phyloP scores from a whole-genome alignment of 2,797 vertebrate genomes.

The Anolis apletophallus region DNA sequence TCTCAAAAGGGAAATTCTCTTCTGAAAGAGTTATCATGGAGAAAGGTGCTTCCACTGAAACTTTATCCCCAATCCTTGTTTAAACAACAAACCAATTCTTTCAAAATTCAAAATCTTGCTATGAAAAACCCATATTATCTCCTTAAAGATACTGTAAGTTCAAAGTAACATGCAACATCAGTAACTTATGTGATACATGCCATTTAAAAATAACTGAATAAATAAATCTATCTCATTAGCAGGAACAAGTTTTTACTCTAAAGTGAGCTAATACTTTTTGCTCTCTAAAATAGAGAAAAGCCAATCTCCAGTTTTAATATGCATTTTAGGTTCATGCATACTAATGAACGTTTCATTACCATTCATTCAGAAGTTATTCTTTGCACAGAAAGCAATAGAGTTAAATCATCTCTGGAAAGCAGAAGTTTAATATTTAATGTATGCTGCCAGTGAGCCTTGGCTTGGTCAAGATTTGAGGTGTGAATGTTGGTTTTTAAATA shows the following conservation, averaged over 20 bases:
- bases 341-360: slow-evolving; percentile 63
- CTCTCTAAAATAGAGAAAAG: slow-evolving; percentile 26
- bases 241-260: slow-evolving; percentile 38
- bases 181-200: not conserved
- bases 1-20: no score
- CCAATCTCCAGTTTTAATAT: slow-evolving; percentile 34
- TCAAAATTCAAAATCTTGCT: no score
- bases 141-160: no score
- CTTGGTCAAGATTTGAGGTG: slow-evolving; percentile 30
- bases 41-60: no score
- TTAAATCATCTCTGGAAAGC: slow-evolving; percentile 47
- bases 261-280: slow-evolving; percentile 35
- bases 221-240: not conserved
- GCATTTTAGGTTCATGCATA: slow-evolving; percentile 47
- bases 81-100: no score
- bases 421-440: slow-evolving; percentile 38
- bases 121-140: no score
- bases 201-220: no score
- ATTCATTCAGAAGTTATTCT: slow-evolving; percentile 38
- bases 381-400: slow-evolving; percentile 50
- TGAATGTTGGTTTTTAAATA: slow-evolving; percentile 45
- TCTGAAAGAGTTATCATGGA: no score
- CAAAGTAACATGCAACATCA: no score
- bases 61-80: no score
- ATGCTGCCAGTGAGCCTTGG: rapidly evolving